Conservation (phyloP, 2,113 vertebrate species). For the Pluvianellus socialis region DNA sequence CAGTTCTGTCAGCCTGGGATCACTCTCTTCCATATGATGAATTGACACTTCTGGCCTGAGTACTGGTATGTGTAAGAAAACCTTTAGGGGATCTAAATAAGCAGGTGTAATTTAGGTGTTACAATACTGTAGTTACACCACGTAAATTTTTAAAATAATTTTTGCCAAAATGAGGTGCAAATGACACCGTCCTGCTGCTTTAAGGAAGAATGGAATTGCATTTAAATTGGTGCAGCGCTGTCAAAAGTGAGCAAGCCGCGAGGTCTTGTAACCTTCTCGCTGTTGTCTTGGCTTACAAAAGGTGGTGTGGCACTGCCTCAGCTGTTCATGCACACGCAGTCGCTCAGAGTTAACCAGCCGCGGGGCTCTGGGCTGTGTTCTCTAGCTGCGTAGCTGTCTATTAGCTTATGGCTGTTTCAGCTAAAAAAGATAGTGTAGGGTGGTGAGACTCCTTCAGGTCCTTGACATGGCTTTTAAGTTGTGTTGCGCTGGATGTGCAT, state of each 20-base stretch:
- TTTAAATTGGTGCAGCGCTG: neutral
- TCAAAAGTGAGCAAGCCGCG: neutral
- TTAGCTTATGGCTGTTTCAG: neutral
- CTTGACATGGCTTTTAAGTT: neutral
- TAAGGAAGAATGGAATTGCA: neutral
- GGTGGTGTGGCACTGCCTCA: neutral
- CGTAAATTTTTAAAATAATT: neutral
- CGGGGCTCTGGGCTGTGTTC: neutral
- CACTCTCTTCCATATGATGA: neutral
- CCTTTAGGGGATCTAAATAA: neutral
- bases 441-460: neutral
- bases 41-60: neutral
- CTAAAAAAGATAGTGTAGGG: neutral
- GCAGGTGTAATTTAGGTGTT: neutral
- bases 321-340: neutral
- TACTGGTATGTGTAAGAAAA: neutral
- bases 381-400: neutral
- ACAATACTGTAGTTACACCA: neutral
- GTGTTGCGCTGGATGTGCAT: neutral
- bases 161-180: neutral
- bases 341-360: neutral
- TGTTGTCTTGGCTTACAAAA: neutral
- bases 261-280: neutral
- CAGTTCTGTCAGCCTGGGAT: neutral
- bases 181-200: neutral